Percentiles rank a stretch among this genome's conserved stretches.
Conservation (phyloP, 2,797 vertebrate species). For the Acrossocheilus fasciatus region DNA sequence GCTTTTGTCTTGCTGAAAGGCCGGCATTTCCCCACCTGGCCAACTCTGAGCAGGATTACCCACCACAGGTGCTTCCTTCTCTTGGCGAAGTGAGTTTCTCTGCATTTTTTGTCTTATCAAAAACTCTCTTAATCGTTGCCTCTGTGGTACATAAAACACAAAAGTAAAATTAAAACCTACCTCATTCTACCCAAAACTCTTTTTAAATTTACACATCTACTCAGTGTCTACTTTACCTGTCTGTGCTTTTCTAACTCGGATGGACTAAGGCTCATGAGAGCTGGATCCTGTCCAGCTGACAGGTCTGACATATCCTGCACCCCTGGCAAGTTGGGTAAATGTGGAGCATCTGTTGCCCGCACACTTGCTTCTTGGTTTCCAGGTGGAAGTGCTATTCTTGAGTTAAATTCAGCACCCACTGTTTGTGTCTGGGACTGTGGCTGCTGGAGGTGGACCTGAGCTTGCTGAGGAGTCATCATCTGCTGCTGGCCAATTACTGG, state of each 20-base stretch:
- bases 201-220: not conserved
- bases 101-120: slow-evolving; percentile 97
- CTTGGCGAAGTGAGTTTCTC: slow-evolving; percentile 89
- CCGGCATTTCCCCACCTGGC: slow-evolving; percentile 82
- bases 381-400: slow-evolving; percentile 78
- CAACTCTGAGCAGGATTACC: slow-evolving; percentile 78
- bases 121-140: slow-evolving; percentile 91
- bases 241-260: slow-evolving; percentile 94
- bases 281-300: slow-evolving; percentile 82
- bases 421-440: slow-evolving; percentile 80
- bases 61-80: slow-evolving; percentile 89
- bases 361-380: slow-evolving; percentile 82
- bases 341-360: slow-evolving; percentile 77
- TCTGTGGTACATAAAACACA: slow-evolving; percentile 72
- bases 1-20: slow-evolving; percentile 84
- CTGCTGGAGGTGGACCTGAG: slow-evolving; percentile 79
- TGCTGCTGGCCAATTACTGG: slow-evolving; percentile 65
- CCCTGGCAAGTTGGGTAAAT: slow-evolving; percentile 74
- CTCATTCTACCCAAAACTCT: slow-evolving; percentile 14
- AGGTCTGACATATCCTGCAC: slow-evolving; percentile 84
- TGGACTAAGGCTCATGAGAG: slow-evolving; percentile 86
- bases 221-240: slow-evolving; percentile 80
- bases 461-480: slow-evolving; percentile 68
- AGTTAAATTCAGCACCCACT: slow-evolving; percentile 76
- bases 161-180: slow-evolving; percentile 29